Evolutionary conservation across 2,888 invertebrate genomes (phyloP).

Genomic region (Xiphydria camelus): DNA sequence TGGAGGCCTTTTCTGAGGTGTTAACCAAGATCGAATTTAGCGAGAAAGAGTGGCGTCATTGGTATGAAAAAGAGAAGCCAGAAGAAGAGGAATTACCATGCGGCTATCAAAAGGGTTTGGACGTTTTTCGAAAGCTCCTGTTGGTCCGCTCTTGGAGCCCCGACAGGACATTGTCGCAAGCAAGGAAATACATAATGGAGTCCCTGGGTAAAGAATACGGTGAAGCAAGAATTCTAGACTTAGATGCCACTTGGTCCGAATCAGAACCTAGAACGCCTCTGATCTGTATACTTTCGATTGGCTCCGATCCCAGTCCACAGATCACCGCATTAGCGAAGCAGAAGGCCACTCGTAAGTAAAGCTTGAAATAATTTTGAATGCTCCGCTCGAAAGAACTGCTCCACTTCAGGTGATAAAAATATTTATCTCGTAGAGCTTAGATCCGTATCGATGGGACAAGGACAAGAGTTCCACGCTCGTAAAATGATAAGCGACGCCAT

Average conservation of each 20-base stretch:
- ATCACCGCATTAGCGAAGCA: conserved; percentile 84
- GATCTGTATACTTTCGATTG: conserved; percentile 90
- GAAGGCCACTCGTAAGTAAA: conserved; percentile 75
- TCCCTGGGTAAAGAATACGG: conserved; percentile 86
- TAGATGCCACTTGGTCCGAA: conserved; percentile 88
- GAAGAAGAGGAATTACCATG: conserved; percentile 91
- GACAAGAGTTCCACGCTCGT: conserved; percentile 87
- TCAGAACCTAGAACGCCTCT: conserved; percentile 87
- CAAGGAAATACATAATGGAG: conserved; percentile 88
- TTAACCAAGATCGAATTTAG: conserved; percentile 80
- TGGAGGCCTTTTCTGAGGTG: conserved; percentile 78
- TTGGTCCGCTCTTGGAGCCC: conserved; percentile 94
- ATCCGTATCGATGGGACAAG: conserved; percentile 97
- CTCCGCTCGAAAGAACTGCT: conserved; percentile 1
- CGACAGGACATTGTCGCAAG: conserved; percentile 91
- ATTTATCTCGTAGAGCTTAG: conserved; percentile 72
- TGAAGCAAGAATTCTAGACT: conserved; percentile 88
- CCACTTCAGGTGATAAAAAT: background rate
- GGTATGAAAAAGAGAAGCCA: conserved; percentile 93
- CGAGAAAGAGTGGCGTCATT: conserved; percentile 85
- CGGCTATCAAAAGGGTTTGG: conserved; percentile 82
- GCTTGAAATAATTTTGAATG: background rate
- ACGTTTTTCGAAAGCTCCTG: conserved; percentile 84
- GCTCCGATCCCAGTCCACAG: conserved; percentile 96
- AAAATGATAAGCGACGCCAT: conserved; percentile 80